Conservation (phyloP, 2,888 invertebrate genomes). For the Dryobotodes eremita region DNA sequence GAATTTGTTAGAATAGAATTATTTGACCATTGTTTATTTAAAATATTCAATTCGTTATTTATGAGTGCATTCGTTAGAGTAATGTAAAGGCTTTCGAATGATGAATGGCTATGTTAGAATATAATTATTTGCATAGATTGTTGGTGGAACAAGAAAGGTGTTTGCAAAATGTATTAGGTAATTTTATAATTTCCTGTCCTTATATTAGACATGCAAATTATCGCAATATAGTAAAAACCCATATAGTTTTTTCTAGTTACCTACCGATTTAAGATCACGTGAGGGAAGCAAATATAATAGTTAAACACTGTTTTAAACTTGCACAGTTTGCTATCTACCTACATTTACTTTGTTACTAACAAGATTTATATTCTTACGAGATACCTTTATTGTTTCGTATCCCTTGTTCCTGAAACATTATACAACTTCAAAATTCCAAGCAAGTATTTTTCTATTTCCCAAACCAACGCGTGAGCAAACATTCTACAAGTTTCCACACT, state of each 20-base stretch:
- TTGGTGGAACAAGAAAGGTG: background rate
- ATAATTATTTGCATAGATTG: background rate
- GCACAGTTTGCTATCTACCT: background rate
- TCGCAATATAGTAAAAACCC: background rate
- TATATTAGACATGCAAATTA: background rate
- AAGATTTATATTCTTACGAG: background rate
- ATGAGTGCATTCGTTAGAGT: constrained; percentile 13
- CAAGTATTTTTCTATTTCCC: background rate
- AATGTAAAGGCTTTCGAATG: background rate
- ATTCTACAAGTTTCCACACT: constrained; percentile 34
- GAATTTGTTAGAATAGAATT: no score
- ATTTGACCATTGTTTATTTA: constrained; percentile 25
- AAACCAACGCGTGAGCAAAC: constrained; percentile 7
- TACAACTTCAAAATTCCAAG: background rate
- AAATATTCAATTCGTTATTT: constrained; percentile 25
- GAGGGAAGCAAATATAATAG: background rate
- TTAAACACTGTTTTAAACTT: background rate
- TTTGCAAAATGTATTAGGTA: background rate
- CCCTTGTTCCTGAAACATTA: background rate
- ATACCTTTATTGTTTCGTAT: background rate
- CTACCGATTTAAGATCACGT: background rate
- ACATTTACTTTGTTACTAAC: background rate
- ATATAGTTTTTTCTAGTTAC: no score
- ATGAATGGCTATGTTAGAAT: background rate
- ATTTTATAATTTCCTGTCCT: background rate